Evolutionary conservation across 2,888 invertebrate species (phyloP), one percentile per base, ranked within the genome.

Genomic region (Rhogogaster chlorosoma): DNA sequence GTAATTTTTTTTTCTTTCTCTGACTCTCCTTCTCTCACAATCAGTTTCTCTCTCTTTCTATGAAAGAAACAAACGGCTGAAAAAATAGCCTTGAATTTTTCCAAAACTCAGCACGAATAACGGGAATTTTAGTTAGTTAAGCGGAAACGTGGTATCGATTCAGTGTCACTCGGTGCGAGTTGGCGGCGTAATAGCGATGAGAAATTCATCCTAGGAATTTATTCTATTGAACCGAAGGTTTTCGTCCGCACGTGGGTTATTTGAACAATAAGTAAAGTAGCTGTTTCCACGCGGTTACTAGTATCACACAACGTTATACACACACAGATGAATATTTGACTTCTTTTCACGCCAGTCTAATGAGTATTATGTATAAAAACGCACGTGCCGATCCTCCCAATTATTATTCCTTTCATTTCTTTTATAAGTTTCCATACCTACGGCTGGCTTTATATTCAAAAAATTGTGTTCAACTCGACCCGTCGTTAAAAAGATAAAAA

Each of bases 71-170:
- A 3, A 61, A 12, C 22, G 7, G 12, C 26, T 12, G 0, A 12
- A 61, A 61, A 61, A 26, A 45, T 61, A 0, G 61, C 10, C 22
- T 26, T 10, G 26, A 26, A 12, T 61, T 61, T 26, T 22, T 3
- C 7, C 10, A 6, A 70, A 70, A 70, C 36, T n/a, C 42, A 9
- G 4, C 42, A n/a, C 7, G 70, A 38, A 75, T 36, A 26, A 70
- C 29, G n/a, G 32, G 10, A 71, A 70, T 70, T 71, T 73, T 77
- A 61, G 80, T 38, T 61, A n/a, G 80, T 61, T 80, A 80, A 61
- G 38, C 57, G 80, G 61, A 80, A 80, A 80, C 80, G 80, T 80
- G 36, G 80, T 80, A 80, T 80, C 80, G 80, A 80, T 80, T 77
- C 80, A 80, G 80, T 80, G 77, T 77, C 77, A 77, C 77, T 77